Evolutionary conservation across 2,797 vertebrate genomes (phyloP).

Genomic region (Pogonophryne albipinna): DNA sequence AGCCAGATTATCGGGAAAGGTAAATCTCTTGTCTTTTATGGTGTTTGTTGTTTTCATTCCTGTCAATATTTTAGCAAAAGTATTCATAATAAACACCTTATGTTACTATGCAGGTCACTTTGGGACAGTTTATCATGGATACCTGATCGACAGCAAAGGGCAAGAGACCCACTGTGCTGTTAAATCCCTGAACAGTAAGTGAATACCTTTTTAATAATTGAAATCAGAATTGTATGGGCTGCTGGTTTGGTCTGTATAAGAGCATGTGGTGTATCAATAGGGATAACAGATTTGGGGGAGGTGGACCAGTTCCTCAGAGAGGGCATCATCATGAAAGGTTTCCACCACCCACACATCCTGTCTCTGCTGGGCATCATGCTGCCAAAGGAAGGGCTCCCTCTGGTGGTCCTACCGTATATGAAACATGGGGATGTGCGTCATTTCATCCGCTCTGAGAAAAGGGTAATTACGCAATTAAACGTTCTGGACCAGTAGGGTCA

Average conservation of each 20-base stretch:
- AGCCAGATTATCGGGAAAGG: slow-evolving; percentile 94
- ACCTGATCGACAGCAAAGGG: slow-evolving; percentile 86
- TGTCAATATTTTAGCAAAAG: not conserved
- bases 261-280: slow-evolving; percentile 70
- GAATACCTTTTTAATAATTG: not conserved
- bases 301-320: slow-evolving; percentile 96
- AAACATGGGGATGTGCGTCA: slow-evolving; percentile 94
- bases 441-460: slow-evolving; percentile 91
- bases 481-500: not conserved
- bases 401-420: slow-evolving; percentile 95
- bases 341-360: slow-evolving; percentile 93
- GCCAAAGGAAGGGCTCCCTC: slow-evolving; percentile 91
- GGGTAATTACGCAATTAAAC: slow-evolving; percentile 81
- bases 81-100: not conserved
- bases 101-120: slow-evolving; percentile 88
- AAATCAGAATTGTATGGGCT: not conserved
- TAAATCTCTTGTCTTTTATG: slow-evolving; percentile 48
- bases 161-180: slow-evolving; percentile 90
- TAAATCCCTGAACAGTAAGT: slow-evolving; percentile 93
- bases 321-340: slow-evolving; percentile 96
- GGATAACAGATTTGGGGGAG: slow-evolving; percentile 92
- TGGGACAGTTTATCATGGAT: slow-evolving; percentile 94
- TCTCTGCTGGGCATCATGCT: slow-evolving; percentile 93
- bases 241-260: slow-evolving; percentile 9
- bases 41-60: not conserved